Base-by-base conservation (phyloP, 2,797 vertebrate species). In the Gadopsis marmoratus region DNA sequence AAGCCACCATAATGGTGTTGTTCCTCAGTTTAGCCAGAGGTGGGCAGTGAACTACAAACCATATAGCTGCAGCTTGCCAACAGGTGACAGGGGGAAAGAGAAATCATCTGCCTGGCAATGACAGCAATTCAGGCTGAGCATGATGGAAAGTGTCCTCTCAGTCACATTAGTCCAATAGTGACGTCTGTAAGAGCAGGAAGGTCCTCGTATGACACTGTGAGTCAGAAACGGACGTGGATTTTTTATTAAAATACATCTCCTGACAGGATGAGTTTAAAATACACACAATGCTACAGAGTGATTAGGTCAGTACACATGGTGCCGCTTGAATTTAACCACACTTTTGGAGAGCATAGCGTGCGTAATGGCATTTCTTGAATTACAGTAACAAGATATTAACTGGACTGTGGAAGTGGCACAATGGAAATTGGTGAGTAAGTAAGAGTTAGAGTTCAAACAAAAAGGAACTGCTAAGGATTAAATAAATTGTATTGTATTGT, bases 41-140 rank as follows among this genome's bases (percentile, higher is more conserved):
- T 35, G 11, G 82, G 81, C 81, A 84, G 86, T 81, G 7, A 60
- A 81, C 54, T 56, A 47, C 63, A 68, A 17, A 1, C 7, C 8
- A 0, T 4, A 1, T 17, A 2, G 0, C 37, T 31, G 26, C 48
- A 53, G 56, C 11, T 16, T 63, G 39, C 33, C 10, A 89, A 79
- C 65, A 88, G 82, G 83, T 86, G 78, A 71, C 53, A 68, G 41
- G 50, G 39, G 33, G 33, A 54, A 41, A 79, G 61, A 55, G 31
- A 29, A 48, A 66, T 56, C 61, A 74, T 63, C 16, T 64, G 23
- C 11, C 21, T 55, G 21, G 0, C 21, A 50, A 33, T 73, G 47
- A 48, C 14, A 74, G 17, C 45, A 12, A 43, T 47, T 31, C 66
- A 75, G 23, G 2, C 9, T 26, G 19, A 65, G 3, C 54, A 33